Base-by-base conservation (phyloP, 2,113 vertebrate genomes). In the Struthio camelus region DNA sequence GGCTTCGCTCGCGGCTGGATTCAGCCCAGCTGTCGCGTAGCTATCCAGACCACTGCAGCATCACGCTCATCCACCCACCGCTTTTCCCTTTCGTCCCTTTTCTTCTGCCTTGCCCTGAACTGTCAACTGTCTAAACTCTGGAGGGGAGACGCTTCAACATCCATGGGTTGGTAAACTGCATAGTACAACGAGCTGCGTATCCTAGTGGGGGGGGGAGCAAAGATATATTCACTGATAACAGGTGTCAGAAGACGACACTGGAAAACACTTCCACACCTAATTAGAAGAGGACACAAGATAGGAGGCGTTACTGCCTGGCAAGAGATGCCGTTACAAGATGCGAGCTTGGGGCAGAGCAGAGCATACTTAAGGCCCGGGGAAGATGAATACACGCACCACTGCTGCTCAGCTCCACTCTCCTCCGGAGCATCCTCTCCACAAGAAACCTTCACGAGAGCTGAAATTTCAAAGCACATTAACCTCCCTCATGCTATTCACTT, bases 321-420 rank as follows among this genome's bases (percentile, higher is more conserved):
- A 86, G 65, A 14, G 80, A 46, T 72, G 80, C 23, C 50, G 71
- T 65, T 92, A 92, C 81, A 72, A 50, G 51, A 90, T 46, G 4
- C 11, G 18, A 77, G 67, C 72, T 91, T 16, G 87, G 62, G 53
- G 65, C 38, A 46, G 56, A 94, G 77, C 53, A 36, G 24, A 94
- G 64, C 24, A 50, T 61, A 87, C 53, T 82, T 77, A 90, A 77
- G 1, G 0, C 70, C 72, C 19, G 85, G 42, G 25, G 16, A 91
- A 83, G 69, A 96, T 97, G 90, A 96, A 90, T 90, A 91, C 23
- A 91, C 23, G 14, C 17, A 25, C 48, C 54, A 76, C 90, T 96
- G 67, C 54, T 48, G 78, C 70, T 28, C 78, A 71, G 62, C 76
- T 80, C 69, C 82, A 44, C 44, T 48, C 62, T 84, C 50, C 65